A percentile compares a stretch with the other conserved stretches of the same genome.
Evolutionary conservation across 35 echinoderm and acorn worm species (phyloP).

Genomic region (Ophiothrix spiculata): DNA sequence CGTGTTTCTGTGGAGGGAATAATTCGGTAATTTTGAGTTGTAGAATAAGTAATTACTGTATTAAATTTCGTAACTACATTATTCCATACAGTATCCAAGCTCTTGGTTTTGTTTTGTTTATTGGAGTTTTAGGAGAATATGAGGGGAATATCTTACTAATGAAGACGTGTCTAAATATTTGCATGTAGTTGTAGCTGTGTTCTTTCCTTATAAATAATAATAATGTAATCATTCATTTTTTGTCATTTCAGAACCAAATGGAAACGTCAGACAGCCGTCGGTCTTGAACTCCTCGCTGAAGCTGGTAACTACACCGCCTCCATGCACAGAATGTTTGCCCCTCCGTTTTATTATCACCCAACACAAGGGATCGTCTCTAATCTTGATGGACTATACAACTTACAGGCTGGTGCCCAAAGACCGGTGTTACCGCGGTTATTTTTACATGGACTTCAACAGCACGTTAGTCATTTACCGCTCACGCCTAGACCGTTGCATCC

Average conservation of each 20-base stretch:
- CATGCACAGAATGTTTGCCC: constrained; percentile 86
- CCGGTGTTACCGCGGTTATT: constrained; percentile 70
- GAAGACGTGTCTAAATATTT: too few species aligned
- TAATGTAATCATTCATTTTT: too few species aligned
- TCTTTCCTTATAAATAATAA: too few species aligned
- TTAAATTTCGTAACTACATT: too few species aligned
- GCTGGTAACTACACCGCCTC: constrained; percentile 88
- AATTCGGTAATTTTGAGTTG: too few species aligned
- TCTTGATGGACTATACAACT: constrained; percentile 62
- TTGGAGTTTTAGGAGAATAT: too few species aligned
- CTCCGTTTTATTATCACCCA: constrained; percentile 88
- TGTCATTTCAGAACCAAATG: constrained; percentile 91
- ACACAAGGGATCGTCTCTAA: constrained; percentile 80
- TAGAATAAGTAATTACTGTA: too few species aligned
- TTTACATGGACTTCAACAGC: constrained; percentile 74
- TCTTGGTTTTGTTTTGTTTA: too few species aligned
- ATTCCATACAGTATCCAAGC: too few species aligned
- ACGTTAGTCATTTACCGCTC: constrained; percentile 67
- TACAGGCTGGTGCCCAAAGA: constrained; percentile 67
- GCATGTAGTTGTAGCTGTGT: too few species aligned
- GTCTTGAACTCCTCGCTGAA: constrained; percentile 89
- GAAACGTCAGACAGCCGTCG: constrained; percentile 96
- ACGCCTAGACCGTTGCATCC: constrained; percentile 64
- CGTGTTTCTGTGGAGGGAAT: too few species aligned
- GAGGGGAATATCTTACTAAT: too few species aligned